Evolutionary conservation across 2,797 vertebrate genomes (phyloP), one percentile per base, ranked within the genome.

Genomic region (Momotus momota): DNA sequence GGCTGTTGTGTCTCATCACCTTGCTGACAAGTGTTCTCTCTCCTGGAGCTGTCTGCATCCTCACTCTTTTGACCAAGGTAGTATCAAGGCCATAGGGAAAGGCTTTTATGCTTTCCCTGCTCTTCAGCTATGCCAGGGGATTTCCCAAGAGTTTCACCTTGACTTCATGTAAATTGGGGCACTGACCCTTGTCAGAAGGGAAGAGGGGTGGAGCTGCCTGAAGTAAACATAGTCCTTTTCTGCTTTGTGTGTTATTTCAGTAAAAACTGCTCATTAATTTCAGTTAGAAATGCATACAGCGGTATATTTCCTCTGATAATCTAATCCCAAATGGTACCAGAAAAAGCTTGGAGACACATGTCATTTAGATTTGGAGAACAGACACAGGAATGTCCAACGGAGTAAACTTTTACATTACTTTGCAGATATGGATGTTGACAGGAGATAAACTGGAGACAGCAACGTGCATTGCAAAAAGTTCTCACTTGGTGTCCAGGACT

Each of bases 391-490:
- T 70, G 19, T 54, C 92, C 40, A 79, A 14, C 17, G 9, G 46
- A 92, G 21, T 81, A 73, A 92, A 78, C n/a, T 52, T 48, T 19
- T 29, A 18, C 1, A 4, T 97, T 94, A 17, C 85, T 90, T 66
- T 96, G 88, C 89, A 99, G 99, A 99, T 99, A 96, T 99, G 99
- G 99, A 99, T 99, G 99, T 95, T 99, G 94, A 99, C 99, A 0
- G 99, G 99, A 20, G 99, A 99, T 97, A 99, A 99, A 87, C 98
- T 99, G 3, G 99, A 99, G 96, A 99, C 99, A 1, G 99, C 99
- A 7, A 99, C 99, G 0, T 99, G 99, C 97, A 99, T 99, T 65
- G 99, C 99, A 4, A 99, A 99, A 97, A 99, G 99, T 96, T 99
- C 99, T 72, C 99, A 99, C 54, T 97, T 99, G 95, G 99, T 99